phyloP scores from a whole-genome alignment of 2,113 vertebrate species.

The Promerops cafer region DNA sequence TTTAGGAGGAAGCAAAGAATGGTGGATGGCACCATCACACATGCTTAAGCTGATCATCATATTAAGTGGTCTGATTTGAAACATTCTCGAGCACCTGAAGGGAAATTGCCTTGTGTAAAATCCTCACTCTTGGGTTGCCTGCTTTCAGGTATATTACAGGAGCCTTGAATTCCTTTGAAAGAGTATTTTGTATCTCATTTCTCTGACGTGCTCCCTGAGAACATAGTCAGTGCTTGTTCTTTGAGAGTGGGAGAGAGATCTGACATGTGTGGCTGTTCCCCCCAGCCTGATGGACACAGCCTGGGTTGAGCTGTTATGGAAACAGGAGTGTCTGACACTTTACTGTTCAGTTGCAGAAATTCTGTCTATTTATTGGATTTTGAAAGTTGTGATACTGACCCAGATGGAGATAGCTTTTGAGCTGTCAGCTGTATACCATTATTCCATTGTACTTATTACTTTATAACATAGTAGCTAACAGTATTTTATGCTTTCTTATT shows the following conservation, averaged over 20 bases:
- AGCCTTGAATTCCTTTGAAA: constrained; percentile 1
- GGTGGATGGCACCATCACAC: background rate
- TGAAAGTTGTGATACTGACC: background rate
- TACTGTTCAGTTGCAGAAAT: background rate
- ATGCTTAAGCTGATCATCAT: background rate
- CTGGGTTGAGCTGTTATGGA: background rate
- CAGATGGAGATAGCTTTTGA: background rate
- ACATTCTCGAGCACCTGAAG: background rate
- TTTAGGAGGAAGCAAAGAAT: background rate
- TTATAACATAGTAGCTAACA: constrained; percentile 22
- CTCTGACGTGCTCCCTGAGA: background rate
- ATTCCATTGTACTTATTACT: background rate
- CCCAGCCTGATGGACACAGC: background rate
- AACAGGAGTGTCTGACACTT: background rate
- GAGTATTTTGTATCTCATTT: background rate
- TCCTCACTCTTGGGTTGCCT: constrained; percentile 48
- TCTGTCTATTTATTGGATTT: background rate
- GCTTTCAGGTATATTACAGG: constrained; percentile 31
- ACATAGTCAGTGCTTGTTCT: background rate
- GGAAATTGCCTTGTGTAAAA: background rate
- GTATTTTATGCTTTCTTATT: background rate
- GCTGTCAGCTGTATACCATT: background rate
- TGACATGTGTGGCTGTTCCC: background rate
- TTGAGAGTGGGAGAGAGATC: background rate
- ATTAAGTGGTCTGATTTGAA: background rate